phyloP scores from a whole-genome alignment of 2,113 vertebrate genomes.

The Poecile atricapillus region DNA sequence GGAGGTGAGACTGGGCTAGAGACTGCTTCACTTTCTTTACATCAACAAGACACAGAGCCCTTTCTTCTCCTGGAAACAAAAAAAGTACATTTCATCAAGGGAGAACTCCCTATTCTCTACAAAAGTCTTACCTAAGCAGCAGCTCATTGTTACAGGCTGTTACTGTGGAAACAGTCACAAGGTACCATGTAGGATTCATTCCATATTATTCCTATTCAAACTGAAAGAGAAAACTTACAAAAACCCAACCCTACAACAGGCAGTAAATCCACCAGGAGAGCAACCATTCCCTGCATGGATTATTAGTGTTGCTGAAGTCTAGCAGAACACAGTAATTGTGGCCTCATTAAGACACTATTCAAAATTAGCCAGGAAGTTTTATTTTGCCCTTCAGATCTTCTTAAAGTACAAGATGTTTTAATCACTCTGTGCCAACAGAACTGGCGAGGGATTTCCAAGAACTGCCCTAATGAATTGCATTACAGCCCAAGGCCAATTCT shows the following conservation, averaged over 20 bases:
- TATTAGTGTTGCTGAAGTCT: neutral
- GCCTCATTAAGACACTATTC: neutral
- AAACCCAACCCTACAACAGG: neutral
- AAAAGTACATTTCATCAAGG: neutral
- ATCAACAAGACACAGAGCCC: slow-evolving; percentile 91
- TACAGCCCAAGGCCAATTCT: neutral
- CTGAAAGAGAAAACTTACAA: neutral
- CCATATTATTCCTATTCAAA: neutral
- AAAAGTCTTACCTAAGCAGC: slow-evolving; percentile 38
- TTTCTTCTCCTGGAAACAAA: slow-evolving; percentile 84
- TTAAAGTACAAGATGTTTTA: neutral
- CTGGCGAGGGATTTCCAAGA: neutral
- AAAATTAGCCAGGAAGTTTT: neutral
- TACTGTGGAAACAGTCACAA: slow-evolving; percentile 36
- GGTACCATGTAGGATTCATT: neutral
- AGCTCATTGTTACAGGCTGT: slow-evolving; percentile 6
- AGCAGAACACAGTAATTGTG: neutral
- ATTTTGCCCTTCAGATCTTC: neutral
- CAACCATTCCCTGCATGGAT: neutral
- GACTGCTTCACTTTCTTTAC: slow-evolving; percentile 97
- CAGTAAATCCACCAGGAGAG: neutral
- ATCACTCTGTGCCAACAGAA: neutral
- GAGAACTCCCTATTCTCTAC: neutral
- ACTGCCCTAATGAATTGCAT: neutral
- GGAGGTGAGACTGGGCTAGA: slow-evolving; percentile 94